Conservation (phyloP, 2,113 vertebrate species). For the Damaliscus lunatus region DNA sequence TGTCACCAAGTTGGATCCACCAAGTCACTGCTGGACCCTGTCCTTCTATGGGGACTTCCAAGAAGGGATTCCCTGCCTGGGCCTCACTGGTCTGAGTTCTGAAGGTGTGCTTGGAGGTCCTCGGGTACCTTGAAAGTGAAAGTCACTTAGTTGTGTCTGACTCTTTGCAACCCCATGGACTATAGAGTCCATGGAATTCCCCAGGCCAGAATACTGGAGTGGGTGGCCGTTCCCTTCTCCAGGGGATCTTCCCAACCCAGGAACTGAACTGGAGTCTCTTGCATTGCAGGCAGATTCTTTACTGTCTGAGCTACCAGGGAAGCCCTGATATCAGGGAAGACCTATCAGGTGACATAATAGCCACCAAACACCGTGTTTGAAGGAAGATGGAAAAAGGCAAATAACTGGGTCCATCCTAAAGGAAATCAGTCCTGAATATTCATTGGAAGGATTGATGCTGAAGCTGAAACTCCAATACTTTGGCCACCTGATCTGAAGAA, state of each 20-base stretch:
- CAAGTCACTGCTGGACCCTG: neutral
- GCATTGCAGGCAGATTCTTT: neutral
- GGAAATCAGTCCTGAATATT: neutral
- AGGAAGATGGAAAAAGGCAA: neutral
- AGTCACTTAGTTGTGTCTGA: neutral
- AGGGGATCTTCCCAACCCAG: neutral
- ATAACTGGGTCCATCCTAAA: neutral
- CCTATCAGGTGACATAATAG: neutral
- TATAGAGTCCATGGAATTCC: neutral
- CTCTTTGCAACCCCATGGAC: neutral
- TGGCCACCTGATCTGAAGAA: neutral
- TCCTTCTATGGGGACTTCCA: neutral
- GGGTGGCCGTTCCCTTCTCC: neutral
- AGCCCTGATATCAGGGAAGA: neutral
- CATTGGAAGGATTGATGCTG: neutral
- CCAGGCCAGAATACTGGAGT: neutral
- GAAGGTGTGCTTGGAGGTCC: neutral
- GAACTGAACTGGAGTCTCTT: neutral
- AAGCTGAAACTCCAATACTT: neutral
- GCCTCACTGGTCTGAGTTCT: neutral
- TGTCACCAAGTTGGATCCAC: neutral
- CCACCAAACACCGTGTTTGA: neutral
- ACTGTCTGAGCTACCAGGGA: neutral
- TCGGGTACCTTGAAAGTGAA: neutral
- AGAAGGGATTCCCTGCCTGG: neutral